Base-by-base conservation (phyloP, 1,140 invertebrate species). In the Apolygus lucorum region DNA sequence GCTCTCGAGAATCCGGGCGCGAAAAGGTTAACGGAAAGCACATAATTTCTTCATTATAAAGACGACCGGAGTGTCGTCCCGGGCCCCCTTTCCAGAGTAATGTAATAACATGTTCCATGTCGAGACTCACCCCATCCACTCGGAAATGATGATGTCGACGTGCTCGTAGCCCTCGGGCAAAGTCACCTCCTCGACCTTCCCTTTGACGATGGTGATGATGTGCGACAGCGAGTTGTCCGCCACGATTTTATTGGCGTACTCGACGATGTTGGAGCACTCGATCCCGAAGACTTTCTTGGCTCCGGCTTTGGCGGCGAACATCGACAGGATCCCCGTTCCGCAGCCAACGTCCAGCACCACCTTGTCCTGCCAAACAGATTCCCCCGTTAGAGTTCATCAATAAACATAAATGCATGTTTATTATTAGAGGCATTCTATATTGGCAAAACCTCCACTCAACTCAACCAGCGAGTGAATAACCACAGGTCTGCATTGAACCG, bases 261-360 rank as follows among this genome's bases (percentile, higher is more conserved):
- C 93, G 22, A 98, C 93, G 73, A 98, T 96, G 78, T 98, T 96
- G 1, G 96, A 98, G 80, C 94, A 95, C 79, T 98, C 93, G 65
- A 99, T 91, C 1, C 96, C 98, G 79, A 98, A 93, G 1, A 99
- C 98, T 79, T 87, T 86, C 0, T 88, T 82, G n/a, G 97, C 98
- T 28, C 98, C 98, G 63, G 97, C 96, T 80, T 98, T 98, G 0
- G 97, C 97, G 49, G 98, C 98, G 85, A 99, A 99, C 97, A 99
- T 99, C 28, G 95, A 98, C 1, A 99, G 83, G 76, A 99, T 99
- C 21, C 98, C 98, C 2, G 98, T 99, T 4, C 98, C 98, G 81
- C 96, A 99, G 0, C 98, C 98, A 74, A 99, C 96, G 81, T 99
- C 98, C 68, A 99, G 82, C 2, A 99, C 97, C 68, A 90, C 87